These are phyloP conservation scores for Lagocephalus sceleratus DNA, from an alignment of 2,797 vertebrate genomes.

Conservation along the genomic window DNA sequence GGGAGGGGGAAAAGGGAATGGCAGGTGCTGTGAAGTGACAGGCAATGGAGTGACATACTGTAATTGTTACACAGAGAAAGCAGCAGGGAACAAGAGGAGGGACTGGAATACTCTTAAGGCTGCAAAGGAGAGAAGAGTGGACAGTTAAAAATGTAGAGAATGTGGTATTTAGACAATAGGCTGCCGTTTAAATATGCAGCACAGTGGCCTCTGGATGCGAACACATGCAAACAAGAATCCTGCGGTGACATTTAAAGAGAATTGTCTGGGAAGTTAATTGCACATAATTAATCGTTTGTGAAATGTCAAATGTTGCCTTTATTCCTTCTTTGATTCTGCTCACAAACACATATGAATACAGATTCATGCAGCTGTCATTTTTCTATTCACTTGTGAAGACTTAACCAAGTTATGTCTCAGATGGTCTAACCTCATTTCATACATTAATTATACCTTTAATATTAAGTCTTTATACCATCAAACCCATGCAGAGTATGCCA, in stretches of 20 bases:
- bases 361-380: too few species aligned
- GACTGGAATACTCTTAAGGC: slow-evolving; percentile 18
- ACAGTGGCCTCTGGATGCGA: slow-evolving; percentile 20
- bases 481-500: too few species aligned
- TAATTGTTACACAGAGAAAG: slow-evolving; percentile 47
- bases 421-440: too few species aligned
- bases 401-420: too few species aligned
- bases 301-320: slow-evolving; percentile 4
- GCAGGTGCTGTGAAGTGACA: slow-evolving; percentile 34
- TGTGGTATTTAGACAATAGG: slow-evolving; percentile 56
- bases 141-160: slow-evolving; percentile 39
- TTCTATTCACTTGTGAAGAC: too few species aligned
- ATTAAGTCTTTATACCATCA: too few species aligned
- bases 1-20: slow-evolving; percentile 20
- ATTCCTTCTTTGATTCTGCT: slow-evolving; percentile 18
- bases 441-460: too few species aligned
- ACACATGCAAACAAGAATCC: slow-evolving; percentile 10
- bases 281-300: slow-evolving; percentile 34
- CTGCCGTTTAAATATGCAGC: slow-evolving; percentile 40
- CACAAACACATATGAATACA: neutral
- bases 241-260: slow-evolving; percentile 43
- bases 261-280: slow-evolving; percentile 24
- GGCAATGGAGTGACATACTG: slow-evolving; percentile 37
- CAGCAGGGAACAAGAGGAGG: neutral
- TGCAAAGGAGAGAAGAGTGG: slow-evolving; percentile 24